Evolutionary conservation across 2,888 invertebrate species (phyloP), one percentile per base, ranked within the genome.

Genomic region (Dendrolimus houi): DNA sequence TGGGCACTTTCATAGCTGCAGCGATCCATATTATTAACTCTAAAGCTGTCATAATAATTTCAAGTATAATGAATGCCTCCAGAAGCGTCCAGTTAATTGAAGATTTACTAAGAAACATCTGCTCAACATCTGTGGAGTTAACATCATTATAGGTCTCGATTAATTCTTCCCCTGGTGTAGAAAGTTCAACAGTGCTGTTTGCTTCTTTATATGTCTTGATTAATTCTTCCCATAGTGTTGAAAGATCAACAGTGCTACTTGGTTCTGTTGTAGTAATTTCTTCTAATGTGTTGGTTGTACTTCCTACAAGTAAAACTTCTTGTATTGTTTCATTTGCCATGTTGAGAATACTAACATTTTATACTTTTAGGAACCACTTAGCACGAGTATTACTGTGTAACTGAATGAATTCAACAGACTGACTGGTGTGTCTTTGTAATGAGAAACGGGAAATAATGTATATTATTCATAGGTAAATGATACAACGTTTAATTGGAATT

Each of bases 31-130:
- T 67, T 42, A 76, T 64, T 66, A 87, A 69, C 64, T 87, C 87
- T 60, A 85, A 55, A 59, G 83, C 71, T 61, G 83, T 85, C 86
- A 89, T 85, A 29, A 85, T 66, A 56, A 87, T 81, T 77, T 87
- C 85, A 57, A 78, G 66, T 60, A 83, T 69, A 60, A 81, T 77
- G 64, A 87, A 85, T 29, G 70, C 75, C 67, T 79, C 71, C 61
- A 80, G 83, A 56, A 79, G 67, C 52, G 65, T 56, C 42, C 59
- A 47, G 61, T 67, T 58, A 61, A 57, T 54, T 59, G 57, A 52
- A 56, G 57, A 63, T 61, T 47, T 47, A 57, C 62, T 62, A 52
- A 57, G 53, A 41, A 59, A 56, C 52, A 54, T 54, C 54, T 64
- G 58, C 55, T 61, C 62, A 59, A 62, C 60, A 57, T 62, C 57